Evolutionary conservation across 2,888 invertebrate genomes (phyloP).

Genomic region (Mimachlamys varia): DNA sequence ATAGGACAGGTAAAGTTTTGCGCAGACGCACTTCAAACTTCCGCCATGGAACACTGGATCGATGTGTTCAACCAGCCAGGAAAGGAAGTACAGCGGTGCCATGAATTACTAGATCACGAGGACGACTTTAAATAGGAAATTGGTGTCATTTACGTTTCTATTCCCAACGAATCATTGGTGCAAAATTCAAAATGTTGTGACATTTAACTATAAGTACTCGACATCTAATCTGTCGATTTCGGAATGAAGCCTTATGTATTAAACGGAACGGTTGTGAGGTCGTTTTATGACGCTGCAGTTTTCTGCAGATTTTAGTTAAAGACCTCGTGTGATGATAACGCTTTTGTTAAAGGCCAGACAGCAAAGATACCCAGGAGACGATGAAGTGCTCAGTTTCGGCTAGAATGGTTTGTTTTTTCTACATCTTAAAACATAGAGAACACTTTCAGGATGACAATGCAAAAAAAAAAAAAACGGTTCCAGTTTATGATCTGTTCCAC

Average conservation of each 20-base stretch:
- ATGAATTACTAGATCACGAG: constrained; percentile 73
- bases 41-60: constrained; percentile 80
- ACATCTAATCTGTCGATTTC: background rate
- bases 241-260: background rate
- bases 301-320: too few species aligned
- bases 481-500: too few species aligned
- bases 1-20: constrained; percentile 80
- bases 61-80: constrained; percentile 79
- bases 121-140: constrained; percentile 42
- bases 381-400: too few species aligned
- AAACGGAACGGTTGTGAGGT: background rate
- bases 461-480: too few species aligned
- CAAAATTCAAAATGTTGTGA: background rate
- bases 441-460: too few species aligned
- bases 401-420: too few species aligned
- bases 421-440: too few species aligned
- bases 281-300: background rate
- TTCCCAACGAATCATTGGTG: background rate
- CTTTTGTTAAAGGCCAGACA: too few species aligned
- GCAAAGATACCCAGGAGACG: too few species aligned
- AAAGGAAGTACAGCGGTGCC: constrained; percentile 76
- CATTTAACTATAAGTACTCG: background rate
- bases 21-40: constrained; percentile 78
- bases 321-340: too few species aligned
- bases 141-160: background rate